Evolutionary conservation across 2,888 invertebrate genomes (phyloP), one percentile per base, ranked within the genome.

Genomic region (Thymelicus lineola): DNA sequence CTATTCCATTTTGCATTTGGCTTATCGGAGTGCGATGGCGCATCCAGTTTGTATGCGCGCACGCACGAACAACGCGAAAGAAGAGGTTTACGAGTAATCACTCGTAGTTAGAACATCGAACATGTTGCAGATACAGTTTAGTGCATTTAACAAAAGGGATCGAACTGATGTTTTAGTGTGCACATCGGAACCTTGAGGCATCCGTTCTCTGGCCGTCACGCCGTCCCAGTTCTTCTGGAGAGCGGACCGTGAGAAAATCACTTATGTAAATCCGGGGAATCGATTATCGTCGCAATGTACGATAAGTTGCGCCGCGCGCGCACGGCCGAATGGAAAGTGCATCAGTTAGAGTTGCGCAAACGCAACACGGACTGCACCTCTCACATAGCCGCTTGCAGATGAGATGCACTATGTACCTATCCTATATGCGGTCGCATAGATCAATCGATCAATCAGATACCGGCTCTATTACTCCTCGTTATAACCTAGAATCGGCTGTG

Each of bases 231-330:
- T 91, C 77, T 73, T 75, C 79, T 80, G 82, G 88, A 84, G 88
- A 89, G 82, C 86, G 89, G 86, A 85, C 80, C 91, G 92, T 91
- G 92, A 90, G 92, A 92, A 90, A 84, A 86, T 82, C 85, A 85
- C 86, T 90, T 88, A 91, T 88, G 89, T 83, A 86, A 89, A 90
- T 90, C 86, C 82, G 83, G 83, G 87, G 90, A 88, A 91, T 90
- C 89, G 90, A 91, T 91, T 90, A 91, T 87, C 79, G 82, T 78
- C 73, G 80, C 79, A 80, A 84, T 81, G 82, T 81, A 80, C 79
- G 82, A 83, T 82, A 75, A 73, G 75, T 75, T 75, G 77, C 73
- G 74, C 62, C 72, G 73, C 67, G 72, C 74, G 74, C 80, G 76
- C 77, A 74, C 78, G 75, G 74, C 73, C 81, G 78, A 88, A 88